A percentile compares a stretch with the other conserved stretches of the same genome.
These are phyloP conservation scores for Lypha dubia DNA, from an alignment of 2,888 invertebrate genomes.

Conservation along the genomic window DNA sequence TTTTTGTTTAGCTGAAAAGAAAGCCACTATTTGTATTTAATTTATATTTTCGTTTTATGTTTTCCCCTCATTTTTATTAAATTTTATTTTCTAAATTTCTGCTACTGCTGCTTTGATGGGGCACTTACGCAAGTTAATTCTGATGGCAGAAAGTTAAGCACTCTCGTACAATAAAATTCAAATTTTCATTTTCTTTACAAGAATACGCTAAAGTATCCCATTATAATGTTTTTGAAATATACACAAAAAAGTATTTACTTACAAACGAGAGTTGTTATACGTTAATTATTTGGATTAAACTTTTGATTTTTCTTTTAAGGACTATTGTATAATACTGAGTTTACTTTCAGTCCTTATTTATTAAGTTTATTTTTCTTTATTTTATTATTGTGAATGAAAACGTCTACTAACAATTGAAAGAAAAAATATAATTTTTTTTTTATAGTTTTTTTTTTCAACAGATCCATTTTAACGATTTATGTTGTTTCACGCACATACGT, in stretches of 20 bases:
- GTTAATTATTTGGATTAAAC: no score
- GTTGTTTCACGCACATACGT: not conserved
- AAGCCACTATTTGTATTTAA: not conserved
- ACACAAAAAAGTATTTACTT: no score
- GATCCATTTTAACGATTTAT: not conserved
- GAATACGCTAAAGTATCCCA: not conserved
- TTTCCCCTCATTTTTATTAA: not conserved
- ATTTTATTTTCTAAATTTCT: not conserved
- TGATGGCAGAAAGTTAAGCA: not conserved
- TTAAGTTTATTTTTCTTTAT: no score
- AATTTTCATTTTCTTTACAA: not conserved
- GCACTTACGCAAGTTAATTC: not conserved
- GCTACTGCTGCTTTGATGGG: not conserved
- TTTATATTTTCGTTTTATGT: not conserved
- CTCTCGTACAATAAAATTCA: not conserved
- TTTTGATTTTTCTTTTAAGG: no score
- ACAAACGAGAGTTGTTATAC: no score
- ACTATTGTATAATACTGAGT: no score
- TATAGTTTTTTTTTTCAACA: not conserved
- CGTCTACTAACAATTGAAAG: no score
- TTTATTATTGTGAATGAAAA: no score
- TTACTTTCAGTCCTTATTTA: no score
- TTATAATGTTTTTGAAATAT: no score
- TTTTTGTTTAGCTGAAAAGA: not conserved
- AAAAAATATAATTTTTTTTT: not conserved